Conservation (phyloP, 2,888 invertebrate species). For the Notodonta dromedarius region DNA sequence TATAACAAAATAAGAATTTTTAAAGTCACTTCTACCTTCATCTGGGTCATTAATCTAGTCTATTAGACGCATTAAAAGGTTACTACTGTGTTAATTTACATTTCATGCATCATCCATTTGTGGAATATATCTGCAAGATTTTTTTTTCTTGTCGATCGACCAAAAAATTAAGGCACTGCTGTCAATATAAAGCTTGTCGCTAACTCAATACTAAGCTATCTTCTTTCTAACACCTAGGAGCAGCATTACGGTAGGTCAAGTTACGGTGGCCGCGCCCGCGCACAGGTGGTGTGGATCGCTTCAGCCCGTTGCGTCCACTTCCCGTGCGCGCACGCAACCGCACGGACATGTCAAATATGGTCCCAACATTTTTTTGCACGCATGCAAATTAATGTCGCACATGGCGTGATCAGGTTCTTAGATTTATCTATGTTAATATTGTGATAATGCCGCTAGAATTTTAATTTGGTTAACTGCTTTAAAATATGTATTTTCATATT, state of each 20-base stretch:
- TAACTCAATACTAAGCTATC: too few species aligned
- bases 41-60: too few species aligned
- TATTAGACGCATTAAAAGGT: too few species aligned
- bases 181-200: too few species aligned
- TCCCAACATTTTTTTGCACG: constrained; percentile 31
- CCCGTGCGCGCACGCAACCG: constrained; percentile 37
- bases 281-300: constrained; percentile 40
- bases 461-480: neutral
- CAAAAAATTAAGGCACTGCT: too few species aligned
- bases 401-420: constrained; percentile 19
- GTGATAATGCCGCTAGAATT: neutral
- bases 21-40: too few species aligned
- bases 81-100: too few species aligned
- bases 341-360: constrained; percentile 45
- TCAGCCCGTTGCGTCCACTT: constrained; percentile 32
- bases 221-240: neutral
- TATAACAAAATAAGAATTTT: too few species aligned
- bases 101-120: too few species aligned
- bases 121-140: too few species aligned
- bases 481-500: too few species aligned
- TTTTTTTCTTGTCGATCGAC: too few species aligned
- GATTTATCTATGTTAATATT: neutral
- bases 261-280: constrained; percentile 31
- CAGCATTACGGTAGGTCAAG: constrained; percentile 44
- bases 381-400: constrained; percentile 15